A percentile compares a stretch with the other conserved stretches of the same genome.
phyloP scores from a whole-genome alignment of 2,888 invertebrate genomes.

The Leptopterna dolabrata region DNA sequence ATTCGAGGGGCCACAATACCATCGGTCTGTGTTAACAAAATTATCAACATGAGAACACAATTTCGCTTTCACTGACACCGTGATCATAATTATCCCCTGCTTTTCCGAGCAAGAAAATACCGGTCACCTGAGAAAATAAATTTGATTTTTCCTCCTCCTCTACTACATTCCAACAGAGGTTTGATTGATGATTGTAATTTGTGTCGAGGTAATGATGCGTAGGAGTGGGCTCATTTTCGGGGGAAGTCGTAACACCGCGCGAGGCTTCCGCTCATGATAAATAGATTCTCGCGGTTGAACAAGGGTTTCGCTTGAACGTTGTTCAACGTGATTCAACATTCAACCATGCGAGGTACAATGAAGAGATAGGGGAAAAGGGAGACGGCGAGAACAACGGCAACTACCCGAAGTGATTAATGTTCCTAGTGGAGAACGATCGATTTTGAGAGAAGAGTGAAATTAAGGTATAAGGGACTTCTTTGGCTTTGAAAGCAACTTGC shows the following conservation, averaged over 20 bases:
- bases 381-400: background rate
- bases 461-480: background rate
- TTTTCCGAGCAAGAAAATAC: too few relatives aligned
- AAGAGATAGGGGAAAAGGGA: constrained; percentile 29
- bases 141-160: background rate
- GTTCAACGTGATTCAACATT: constrained; percentile 34
- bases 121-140: background rate
- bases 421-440: background rate
- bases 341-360: constrained; percentile 19
- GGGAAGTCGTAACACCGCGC: constrained; percentile 32
- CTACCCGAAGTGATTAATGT: constrained; percentile 24
- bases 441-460: background rate
- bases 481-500: background rate
- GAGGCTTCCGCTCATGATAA: constrained; percentile 29
- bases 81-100: too few relatives aligned
- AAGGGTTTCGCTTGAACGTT: constrained; percentile 31
- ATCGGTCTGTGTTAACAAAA: too few relatives aligned
- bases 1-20: too few relatives aligned
- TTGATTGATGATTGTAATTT: constrained; percentile 55
- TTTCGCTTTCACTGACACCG: too few relatives aligned
- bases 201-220: constrained; percentile 55
- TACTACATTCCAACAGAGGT: constrained; percentile 8
- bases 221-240: constrained; percentile 48
- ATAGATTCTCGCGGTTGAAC: constrained; percentile 39
- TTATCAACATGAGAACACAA: too few relatives aligned